Evolutionary conservation across 1,140 invertebrate genomes (phyloP), one percentile per base, ranked within the genome.

Genomic region (Hyphantria cunea): DNA sequence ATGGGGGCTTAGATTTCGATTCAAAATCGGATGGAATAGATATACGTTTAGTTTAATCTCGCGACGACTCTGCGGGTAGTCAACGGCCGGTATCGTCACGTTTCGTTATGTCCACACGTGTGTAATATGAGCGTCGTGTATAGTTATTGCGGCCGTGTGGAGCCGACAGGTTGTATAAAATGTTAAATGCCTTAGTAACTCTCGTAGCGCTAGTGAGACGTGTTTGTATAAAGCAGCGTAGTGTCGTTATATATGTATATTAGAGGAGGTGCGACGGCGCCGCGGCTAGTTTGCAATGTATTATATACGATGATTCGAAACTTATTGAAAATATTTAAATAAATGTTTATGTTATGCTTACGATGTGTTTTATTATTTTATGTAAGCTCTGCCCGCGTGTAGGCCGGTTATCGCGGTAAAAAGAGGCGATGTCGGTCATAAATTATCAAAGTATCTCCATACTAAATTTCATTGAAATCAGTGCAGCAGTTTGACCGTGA

Each of bases 311-410:
- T 74, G 66, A 79, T 84, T 79, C 72, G 78, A 72, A 77, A 51
- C 62, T 55, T 74, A 76, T 76, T 67, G 69, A 76, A 78, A 72
- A 84, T 85, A 84, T 84, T 87, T 83, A 85, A 86, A 84, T 85
- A 87, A 87, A 76, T 85, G 84, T 87, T 87, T 85, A 87, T 76
- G 84, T 85, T 87, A 82, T 80, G 80, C 82, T 84, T 84, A 76
- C 33, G 15, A 8, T 49, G 60, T 65, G 55, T 76, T 74, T 85
- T 70, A 71, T 68, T 74, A 70, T 56, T 13, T 34, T n/a, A n/a
- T n/a, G n/a, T n/a, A n/a, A n/a, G n/a, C n/a, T n/a, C n/a, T n/a
- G n/a, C n/a, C n/a, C n/a, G n/a, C n/a, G n/a, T n/a, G n/a, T n/a
- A n/a, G n/a, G n/a, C n/a, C n/a, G n/a, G n/a, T n/a, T n/a, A n/a